Base-by-base conservation (phyloP, 2,113 vertebrate genomes). In the Ornithorhynchus anatinus region DNA sequence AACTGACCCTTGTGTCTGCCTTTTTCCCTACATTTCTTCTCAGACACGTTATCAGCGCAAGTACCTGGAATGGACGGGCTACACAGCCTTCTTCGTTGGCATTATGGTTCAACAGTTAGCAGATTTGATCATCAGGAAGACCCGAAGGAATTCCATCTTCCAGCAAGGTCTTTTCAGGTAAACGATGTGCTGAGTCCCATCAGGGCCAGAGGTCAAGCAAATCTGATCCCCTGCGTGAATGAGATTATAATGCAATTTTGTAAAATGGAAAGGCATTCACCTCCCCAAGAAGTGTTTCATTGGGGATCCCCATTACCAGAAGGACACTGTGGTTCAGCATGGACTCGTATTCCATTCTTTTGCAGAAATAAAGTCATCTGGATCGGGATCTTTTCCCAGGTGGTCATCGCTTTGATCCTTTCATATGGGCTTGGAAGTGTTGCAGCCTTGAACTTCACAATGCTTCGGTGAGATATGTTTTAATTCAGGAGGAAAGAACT, bases 51-150 rank as follows among this genome's bases (percentile, higher is more conserved):
- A 84, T 62, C 91, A 95, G 83, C 85, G 94, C 61, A 69, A 6
- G 1, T 88, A 90, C 58, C 63, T 93, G 7, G 92, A 95, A 64
- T 95, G 88, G 87, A 92, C 44, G 0, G 92, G 90, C 25, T 94
- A 93, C n/a, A 95, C 94, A 0, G 91, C 92, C 51, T 95, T 94
- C 72, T 95, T 95, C n/a, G 81, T 93, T 71, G 92, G 88, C 82
- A 94, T 95, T 79, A 92, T 92, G 35, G 76, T 94, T 42, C 88
- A 94, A 66, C 94, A 95, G 72, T 89, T 94, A 57, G 93, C 93
- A 6, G 94, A 95, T 37, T 65, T 95, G 63, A 91, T 95, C 70
- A 95, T 95, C 85, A 90, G 93, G 72, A 95, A 95, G 86, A 95
- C 94, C 2, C 50, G 94, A 4, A 89, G 90, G 10, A 95, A 95